Percentiles rank a stretch among this genome's conserved stretches.
phyloP scores from a whole-genome alignment of 2,888 invertebrate species.

The Macropis europaea region DNA sequence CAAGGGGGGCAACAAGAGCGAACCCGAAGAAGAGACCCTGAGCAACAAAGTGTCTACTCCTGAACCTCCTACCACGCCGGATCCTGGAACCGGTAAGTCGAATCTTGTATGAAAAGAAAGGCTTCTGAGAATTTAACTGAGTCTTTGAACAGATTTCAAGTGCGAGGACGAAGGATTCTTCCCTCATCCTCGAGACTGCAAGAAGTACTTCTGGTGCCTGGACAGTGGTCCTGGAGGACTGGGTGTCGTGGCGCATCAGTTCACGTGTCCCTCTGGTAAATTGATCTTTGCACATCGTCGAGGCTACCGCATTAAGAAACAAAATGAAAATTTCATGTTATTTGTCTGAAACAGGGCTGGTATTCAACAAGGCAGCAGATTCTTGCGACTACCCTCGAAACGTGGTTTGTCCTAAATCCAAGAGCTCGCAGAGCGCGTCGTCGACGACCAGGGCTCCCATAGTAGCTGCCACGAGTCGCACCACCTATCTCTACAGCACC shows the following conservation, averaged over 20 bases:
- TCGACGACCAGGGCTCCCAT: conserved; percentile 80
- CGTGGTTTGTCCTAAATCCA: conserved; percentile 88
- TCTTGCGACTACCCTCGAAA: conserved; percentile 96
- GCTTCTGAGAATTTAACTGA: too few species aligned
- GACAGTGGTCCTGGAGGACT: conserved; percentile 93
- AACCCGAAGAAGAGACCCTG: conserved; percentile 64
- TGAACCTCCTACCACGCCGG: conserved; percentile 93
- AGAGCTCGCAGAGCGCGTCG: conserved; percentile 79
- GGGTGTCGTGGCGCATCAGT: conserved; percentile 94
- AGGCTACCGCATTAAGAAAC: too few species aligned
- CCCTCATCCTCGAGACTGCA: conserved; percentile 94
- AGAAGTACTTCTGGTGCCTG: conserved; percentile 97
- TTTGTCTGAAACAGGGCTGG: conserved; percentile 84
- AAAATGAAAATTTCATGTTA: too few species aligned
- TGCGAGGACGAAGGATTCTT: conserved; percentile 97
- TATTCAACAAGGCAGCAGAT: conserved; percentile 94
- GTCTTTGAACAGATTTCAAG: conserved; percentile 87
- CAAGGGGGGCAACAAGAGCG: conserved; percentile 35
- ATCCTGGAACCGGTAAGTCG: conserved; percentile 90
- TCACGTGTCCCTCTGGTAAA: conserved; percentile 93
- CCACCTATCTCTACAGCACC: conserved; percentile 79
- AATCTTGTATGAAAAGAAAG: too few species aligned
- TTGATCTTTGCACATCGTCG: too few species aligned
- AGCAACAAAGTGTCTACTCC: conserved; percentile 84
- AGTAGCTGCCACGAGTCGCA: conserved; percentile 80